These are phyloP conservation scores for Zoanthus sociatus DNA, from an alignment of 92 coral and sea anemone species.

Conservation along the genomic window DNA sequence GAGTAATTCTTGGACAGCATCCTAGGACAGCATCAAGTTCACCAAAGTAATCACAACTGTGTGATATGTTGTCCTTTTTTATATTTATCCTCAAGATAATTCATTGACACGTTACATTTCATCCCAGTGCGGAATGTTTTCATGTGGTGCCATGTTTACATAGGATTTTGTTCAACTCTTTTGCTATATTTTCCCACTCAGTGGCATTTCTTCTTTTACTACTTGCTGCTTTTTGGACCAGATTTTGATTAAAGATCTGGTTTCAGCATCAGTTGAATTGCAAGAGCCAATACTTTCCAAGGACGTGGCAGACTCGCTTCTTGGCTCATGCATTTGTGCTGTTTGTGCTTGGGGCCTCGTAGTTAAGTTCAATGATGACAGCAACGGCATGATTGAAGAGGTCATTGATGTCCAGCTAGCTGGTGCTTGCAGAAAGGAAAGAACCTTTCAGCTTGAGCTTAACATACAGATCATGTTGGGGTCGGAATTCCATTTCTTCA, in stretches of 20 bases:
- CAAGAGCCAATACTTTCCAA: background rate
- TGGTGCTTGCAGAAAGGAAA: slow-evolving; percentile 9
- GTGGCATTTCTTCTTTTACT: slow-evolving; percentile 21
- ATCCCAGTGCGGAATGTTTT: slow-evolving; percentile 1
- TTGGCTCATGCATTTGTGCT: slow-evolving; percentile 1
- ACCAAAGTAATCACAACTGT: slow-evolving; percentile 10
- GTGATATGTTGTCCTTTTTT: slow-evolving; percentile 13
- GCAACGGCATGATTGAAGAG: background rate
- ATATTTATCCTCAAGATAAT: slow-evolving; percentile 12
- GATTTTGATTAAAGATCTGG: background rate
- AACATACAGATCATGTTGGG: slow-evolving; percentile 17
- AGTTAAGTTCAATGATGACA: background rate
- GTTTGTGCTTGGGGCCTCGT: slow-evolving; percentile 20
- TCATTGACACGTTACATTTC: slow-evolving; percentile 1
- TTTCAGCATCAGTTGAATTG: slow-evolving; percentile 1
- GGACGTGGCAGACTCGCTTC: slow-evolving; percentile 4
- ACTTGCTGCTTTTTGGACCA: background rate
- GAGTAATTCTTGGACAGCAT: background rate
- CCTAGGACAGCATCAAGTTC: background rate
- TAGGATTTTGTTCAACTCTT: background rate
- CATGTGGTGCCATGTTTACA: background rate
- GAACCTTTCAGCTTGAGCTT: slow-evolving; percentile 10
- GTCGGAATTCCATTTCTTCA: slow-evolving; percentile 24
- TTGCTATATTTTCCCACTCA: background rate
- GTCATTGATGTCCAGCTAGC: slow-evolving; percentile 8